Evolutionary conservation across 1,140 invertebrate species (phyloP).

Genomic region (Hydropsyche tenuis): DNA sequence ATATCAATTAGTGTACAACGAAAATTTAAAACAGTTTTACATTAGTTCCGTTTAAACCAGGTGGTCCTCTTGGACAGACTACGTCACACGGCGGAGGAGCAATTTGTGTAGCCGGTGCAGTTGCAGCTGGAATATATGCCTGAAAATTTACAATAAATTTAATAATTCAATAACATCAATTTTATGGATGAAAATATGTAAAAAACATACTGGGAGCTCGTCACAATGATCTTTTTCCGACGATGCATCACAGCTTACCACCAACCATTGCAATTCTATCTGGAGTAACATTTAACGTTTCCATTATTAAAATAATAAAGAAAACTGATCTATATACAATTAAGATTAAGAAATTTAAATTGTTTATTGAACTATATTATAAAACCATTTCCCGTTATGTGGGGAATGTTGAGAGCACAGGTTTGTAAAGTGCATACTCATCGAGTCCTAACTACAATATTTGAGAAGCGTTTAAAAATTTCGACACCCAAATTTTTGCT

Average conservation of each 20-base stretch:
- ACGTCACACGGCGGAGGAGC: conserved; percentile 49
- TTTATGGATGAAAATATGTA: conserved; percentile 5
- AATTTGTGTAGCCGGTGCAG: conserved; percentile 35
- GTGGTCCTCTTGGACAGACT: conserved; percentile 65
- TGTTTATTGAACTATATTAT: not conserved
- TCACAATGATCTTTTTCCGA: conserved; percentile 74
- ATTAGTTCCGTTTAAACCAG: conserved; percentile 66
- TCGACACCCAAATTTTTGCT: too few relatives aligned
- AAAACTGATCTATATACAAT: not conserved
- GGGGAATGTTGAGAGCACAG: conserved; percentile 7
- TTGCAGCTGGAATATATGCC: conserved; percentile 44
- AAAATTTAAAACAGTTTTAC: conserved; percentile 55
- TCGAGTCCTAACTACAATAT: not conserved
- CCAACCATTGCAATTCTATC: conserved; percentile 84
- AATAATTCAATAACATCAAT: too few relatives aligned
- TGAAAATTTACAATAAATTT: conserved; percentile 18
- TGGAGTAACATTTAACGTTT: conserved; percentile 53
- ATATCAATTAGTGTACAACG: not conserved
- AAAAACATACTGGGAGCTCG: conserved; percentile 66
- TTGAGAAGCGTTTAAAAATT: too few relatives aligned
- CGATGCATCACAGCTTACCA: conserved; percentile 78
- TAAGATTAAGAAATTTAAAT: not conserved
- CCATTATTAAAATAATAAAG: not conserved
- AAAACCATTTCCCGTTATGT: conserved; percentile 2
- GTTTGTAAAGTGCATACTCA: conserved; percentile 1